Base-by-base conservation (phyloP, 2,888 invertebrate species). In the Rhyacophila evoluta region DNA sequence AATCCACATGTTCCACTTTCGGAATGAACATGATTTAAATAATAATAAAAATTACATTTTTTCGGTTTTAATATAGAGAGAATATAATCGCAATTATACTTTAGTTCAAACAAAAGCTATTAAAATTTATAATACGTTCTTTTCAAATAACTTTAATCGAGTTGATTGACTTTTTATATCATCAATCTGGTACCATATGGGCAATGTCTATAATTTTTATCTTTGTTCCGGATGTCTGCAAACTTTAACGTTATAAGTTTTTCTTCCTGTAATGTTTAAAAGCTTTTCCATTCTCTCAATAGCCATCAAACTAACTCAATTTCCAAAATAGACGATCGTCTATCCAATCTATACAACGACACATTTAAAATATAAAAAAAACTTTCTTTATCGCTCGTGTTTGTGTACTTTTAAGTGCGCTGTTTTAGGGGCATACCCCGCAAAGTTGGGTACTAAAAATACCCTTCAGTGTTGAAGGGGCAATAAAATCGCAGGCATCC, bases 401-500 rank as follows among this genome's bases (percentile, higher is more conserved):
- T 55, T 55, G 55, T 55, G 55, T 55, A 55, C 55, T 15, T 55
- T 55, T 55, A 55, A 55, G 55, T 55, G 55, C 19, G 29, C 29
- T 33, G 29, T 33, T 33, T 33, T 33, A 33, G 29, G 29, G 29
- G 6, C 29, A 55, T 19, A 25, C 55, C 55, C 19, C 25, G 55
- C 25, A 55, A 55, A 55, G 55, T 55, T 55, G 15, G 25, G 55
- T 55, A 12, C 19, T 55, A 55, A 55, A 55, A 55, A 55, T 55
- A 55, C 55, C 55, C 55, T 55, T 55, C 55, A 55, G 55, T 55
- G 27, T 70, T 69, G 68, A 68, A 74, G 69, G 25, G 25, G 74
- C 78, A 78, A 78, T 78, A 78, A 78, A 78, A 73, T 67, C 28
- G 75, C 38, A 12, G 11, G 37, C 72, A 25, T 69, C 72, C 76